Conservation (phyloP, 2,888 invertebrate species). For the Cyclophora punctaria region DNA sequence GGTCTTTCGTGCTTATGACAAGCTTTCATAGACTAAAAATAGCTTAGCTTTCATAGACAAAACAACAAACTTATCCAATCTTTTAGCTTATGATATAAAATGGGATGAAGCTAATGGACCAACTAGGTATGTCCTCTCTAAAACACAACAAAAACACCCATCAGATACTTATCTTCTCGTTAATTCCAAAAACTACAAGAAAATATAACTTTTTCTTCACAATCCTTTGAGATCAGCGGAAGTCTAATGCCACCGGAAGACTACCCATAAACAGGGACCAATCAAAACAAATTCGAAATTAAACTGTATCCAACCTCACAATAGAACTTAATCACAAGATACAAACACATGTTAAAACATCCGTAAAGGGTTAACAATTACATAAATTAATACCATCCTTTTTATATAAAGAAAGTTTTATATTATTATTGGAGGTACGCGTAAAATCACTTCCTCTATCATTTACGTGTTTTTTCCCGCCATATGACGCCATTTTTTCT, state of each 20-base stretch:
- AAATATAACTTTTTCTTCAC: slow-evolving; percentile 12
- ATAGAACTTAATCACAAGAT: slow-evolving; percentile 51
- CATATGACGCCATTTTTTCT: slow-evolving; percentile 62
- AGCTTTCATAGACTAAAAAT: too few species aligned
- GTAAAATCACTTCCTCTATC: slow-evolving; percentile 71
- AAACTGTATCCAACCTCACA: slow-evolving; percentile 48
- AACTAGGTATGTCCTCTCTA: too few species aligned
- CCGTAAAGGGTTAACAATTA: slow-evolving; percentile 66
- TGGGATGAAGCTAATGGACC: too few species aligned
- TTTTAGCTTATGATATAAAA: too few species aligned
- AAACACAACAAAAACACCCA: background rate
- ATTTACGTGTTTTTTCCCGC: slow-evolving; percentile 54
- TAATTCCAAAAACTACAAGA: slow-evolving; percentile 1
- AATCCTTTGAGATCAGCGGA: slow-evolving; percentile 27
- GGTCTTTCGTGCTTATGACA: too few species aligned
- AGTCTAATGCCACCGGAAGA: slow-evolving; percentile 46
- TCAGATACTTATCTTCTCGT: background rate
- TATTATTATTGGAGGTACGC: slow-evolving; percentile 47
- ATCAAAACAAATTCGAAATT: slow-evolving; percentile 70
- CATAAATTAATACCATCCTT: slow-evolving; percentile 70
- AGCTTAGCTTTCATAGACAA: too few species aligned
- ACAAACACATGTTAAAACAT: slow-evolving; percentile 48
- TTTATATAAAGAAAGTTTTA: slow-evolving; percentile 50
- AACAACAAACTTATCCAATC: too few species aligned
- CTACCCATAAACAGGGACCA: slow-evolving; percentile 38